Percentiles rank a stretch among this genome's conserved stretches.
phyloP scores from a whole-genome alignment of 2,797 vertebrate genomes.

The Pangasius larnaudii region DNA sequence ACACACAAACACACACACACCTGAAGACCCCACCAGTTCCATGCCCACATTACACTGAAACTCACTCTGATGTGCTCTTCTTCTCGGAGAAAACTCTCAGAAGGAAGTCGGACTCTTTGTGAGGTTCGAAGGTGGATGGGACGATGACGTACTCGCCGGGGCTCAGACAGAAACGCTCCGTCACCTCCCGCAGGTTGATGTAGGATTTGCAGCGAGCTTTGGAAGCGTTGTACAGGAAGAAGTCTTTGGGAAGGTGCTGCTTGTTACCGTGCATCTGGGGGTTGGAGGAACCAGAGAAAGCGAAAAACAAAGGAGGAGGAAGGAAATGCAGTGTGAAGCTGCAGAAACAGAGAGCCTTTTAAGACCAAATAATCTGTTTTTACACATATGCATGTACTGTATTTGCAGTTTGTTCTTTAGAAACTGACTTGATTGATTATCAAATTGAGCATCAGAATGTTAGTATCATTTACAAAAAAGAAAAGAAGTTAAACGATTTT shows the following conservation, averaged over 20 bases:
- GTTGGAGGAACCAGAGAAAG: not conserved
- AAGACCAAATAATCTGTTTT: not conserved
- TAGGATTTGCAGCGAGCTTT: conserved; percentile 90
- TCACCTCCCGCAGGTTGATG: conserved; percentile 95
- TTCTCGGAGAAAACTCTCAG: conserved; percentile 98
- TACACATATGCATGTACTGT: not conserved
- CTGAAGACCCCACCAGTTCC: not conserved
- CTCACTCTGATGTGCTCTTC: conserved; percentile 92
- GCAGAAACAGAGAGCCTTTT: not conserved
- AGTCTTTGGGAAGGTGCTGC: conserved; percentile 91
- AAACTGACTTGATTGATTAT: not conserved
- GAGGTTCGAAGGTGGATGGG: conserved; percentile 90
- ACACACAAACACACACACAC: not conserved
- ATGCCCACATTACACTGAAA: not conserved
- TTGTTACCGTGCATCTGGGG: conserved; percentile 85
- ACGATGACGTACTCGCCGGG: conserved; percentile 92
- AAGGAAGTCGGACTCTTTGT: conserved; percentile 94
- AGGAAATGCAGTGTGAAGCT: not conserved
- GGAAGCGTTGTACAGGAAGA: conserved; percentile 95
- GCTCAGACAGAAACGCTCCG: conserved; percentile 88
- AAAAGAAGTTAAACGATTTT: not conserved
- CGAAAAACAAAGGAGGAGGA: not conserved
- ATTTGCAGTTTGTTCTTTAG: not conserved
- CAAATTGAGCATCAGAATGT: not conserved
- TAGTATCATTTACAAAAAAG: not conserved